Evolutionary conservation across 1,140 invertebrate genomes (phyloP).

Genomic region (Aphaenogaster floridana): DNA sequence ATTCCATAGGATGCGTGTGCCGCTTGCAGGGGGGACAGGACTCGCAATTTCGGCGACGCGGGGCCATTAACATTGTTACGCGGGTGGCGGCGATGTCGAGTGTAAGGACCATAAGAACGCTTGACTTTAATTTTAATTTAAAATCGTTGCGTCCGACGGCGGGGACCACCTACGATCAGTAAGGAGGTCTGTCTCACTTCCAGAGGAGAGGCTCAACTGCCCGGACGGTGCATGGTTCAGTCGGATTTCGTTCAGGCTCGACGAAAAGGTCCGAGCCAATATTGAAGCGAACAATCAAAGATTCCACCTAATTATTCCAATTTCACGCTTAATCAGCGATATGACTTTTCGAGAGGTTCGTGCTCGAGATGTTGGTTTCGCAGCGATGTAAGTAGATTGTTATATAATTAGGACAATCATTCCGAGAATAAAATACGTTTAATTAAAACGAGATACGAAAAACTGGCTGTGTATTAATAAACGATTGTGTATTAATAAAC

Average conservation of each 20-base stretch:
- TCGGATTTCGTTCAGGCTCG: constrained; percentile 64
- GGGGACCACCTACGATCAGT: constrained; percentile 84
- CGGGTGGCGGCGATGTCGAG: constrained; percentile 80
- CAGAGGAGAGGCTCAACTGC: constrained; percentile 67
- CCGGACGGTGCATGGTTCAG: constrained; percentile 67
- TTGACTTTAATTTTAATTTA: constrained; percentile 86
- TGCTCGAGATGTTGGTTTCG: background rate
- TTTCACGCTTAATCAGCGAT: constrained; percentile 30
- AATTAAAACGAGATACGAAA: background rate
- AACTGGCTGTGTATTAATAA: background rate
- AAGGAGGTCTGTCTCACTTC: constrained; percentile 76
- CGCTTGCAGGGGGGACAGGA: constrained; percentile 50
- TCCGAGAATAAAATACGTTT: background rate
- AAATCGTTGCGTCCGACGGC: constrained; percentile 81
- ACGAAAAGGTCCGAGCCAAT: constrained; percentile 70
- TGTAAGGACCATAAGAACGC: constrained; percentile 79
- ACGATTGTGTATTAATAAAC: no score
- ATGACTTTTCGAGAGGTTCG: background rate
- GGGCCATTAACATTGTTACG: constrained; percentile 83
- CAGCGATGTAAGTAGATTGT: background rate
- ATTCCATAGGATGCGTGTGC: constrained; percentile 12
- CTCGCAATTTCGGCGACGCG: constrained; percentile 79
- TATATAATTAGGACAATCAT: background rate
- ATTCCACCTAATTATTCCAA: constrained; percentile 20
- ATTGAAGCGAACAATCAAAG: constrained; percentile 66